Evolutionary conservation across 2,888 invertebrate genomes (phyloP).

Genomic region (Nemoura dubitans): DNA sequence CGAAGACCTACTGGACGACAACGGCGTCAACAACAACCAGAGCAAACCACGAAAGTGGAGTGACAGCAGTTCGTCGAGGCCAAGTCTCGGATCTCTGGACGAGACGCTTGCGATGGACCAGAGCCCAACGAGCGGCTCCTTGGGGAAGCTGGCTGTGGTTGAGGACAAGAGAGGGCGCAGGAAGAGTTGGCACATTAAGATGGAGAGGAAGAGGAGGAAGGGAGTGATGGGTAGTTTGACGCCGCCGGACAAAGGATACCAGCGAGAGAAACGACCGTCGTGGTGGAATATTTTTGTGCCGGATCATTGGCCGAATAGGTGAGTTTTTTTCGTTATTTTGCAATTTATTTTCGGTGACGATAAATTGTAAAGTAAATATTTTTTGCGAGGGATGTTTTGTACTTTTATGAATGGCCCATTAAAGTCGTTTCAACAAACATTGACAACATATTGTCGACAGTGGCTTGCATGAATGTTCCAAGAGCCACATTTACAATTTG

Average conservation of each 20-base stretch:
- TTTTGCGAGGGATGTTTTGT: too few species aligned
- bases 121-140: constrained; percentile 52
- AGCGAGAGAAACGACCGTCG: constrained; percentile 73
- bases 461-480: too few species aligned
- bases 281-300: constrained; percentile 92
- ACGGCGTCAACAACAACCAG: constrained; percentile 33
- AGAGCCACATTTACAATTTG: too few species aligned
- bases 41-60: constrained; percentile 53
- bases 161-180: constrained; percentile 67
- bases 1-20: constrained; percentile 43
- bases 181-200: constrained; percentile 67
- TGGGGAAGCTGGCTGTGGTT: constrained; percentile 54
- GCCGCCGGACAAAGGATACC: constrained; percentile 34
- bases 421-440: too few species aligned
- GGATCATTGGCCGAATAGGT: constrained; percentile 60
- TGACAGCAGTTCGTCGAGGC: constrained; percentile 49
- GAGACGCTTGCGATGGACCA: constrained; percentile 50
- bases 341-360: not conserved
- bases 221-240: constrained; percentile 57
- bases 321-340: not conserved
- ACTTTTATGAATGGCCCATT: too few species aligned
- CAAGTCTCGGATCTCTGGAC: constrained; percentile 51
- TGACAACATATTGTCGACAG: too few species aligned
- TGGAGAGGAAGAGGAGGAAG: constrained; percentile 61
- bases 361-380: constrained; percentile 3